These are phyloP conservation scores for Rhinoderma darwinii DNA, from an alignment of 2,113 vertebrate species.

Conservation along the genomic window DNA sequence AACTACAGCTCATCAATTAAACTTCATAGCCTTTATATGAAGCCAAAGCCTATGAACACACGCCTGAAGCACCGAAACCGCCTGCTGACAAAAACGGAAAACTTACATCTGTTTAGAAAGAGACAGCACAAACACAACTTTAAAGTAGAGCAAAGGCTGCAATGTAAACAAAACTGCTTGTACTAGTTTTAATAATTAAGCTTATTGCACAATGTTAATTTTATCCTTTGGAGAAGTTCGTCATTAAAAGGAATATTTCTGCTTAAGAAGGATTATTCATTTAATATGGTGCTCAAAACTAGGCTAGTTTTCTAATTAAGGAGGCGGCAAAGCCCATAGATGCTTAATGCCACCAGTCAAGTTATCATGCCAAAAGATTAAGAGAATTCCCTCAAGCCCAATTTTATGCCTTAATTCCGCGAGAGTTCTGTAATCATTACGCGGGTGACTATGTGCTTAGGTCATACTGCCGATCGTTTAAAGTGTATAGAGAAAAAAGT, in stretches of 20 bases:
- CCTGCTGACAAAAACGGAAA: background rate
- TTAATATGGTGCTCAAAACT: constrained; percentile 48
- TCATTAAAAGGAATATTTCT: constrained; percentile 2
- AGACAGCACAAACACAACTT: background rate
- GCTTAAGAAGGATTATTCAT: constrained; percentile 50
- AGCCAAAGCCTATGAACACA: constrained; percentile 56
- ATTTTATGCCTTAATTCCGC: constrained; percentile 26
- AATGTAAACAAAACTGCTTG: constrained; percentile 5
- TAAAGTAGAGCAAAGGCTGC: background rate
- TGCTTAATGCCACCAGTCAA: constrained; percentile 46
- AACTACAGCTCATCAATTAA: constrained; percentile 22
- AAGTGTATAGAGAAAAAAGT: background rate
- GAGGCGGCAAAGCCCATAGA: constrained; percentile 1
- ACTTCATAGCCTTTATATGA: constrained; percentile 32
- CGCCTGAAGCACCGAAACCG: background rate
- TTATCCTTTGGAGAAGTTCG: constrained; percentile 30
- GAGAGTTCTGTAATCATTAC: constrained; percentile 2
- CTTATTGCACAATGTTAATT: constrained; percentile 57
- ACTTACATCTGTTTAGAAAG: background rate
- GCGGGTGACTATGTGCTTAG: background rate
- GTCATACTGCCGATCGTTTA: background rate
- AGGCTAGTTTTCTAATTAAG: constrained; percentile 15
- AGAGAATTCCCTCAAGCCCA: constrained; percentile 21
- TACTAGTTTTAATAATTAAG: background rate
- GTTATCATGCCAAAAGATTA: constrained; percentile 45